phyloP scores from a whole-genome alignment of 1,140 invertebrate genomes.

The Cherax destructor region DNA sequence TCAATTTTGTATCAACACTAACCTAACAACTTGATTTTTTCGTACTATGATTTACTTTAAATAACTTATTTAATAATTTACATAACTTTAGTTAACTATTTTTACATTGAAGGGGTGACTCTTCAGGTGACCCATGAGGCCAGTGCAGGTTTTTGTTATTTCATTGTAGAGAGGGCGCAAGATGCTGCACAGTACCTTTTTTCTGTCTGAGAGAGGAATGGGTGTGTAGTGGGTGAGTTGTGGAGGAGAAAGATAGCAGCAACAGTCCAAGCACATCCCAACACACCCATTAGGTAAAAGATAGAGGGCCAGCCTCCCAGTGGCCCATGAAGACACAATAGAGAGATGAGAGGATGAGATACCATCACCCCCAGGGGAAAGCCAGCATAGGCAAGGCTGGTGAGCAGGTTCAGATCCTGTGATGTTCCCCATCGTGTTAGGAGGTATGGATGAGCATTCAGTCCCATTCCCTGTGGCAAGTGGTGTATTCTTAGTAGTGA shows the following conservation, averaged over 20 bases:
- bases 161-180: too few species aligned
- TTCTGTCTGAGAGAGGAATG: slow-evolving; percentile 16
- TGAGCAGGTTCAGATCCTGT: slow-evolving; percentile 21
- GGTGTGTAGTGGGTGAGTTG: slow-evolving; percentile 21
- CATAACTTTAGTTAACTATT: too few species aligned
- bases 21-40: too few species aligned
- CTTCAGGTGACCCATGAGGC: too few species aligned
- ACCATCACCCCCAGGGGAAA: slow-evolving; percentile 41
- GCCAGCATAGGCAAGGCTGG: slow-evolving; percentile 20
- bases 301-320: slow-evolving; percentile 36
- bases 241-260: slow-evolving; percentile 11
- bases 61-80: too few species aligned
- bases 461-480: slow-evolving; percentile 21
- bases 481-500: too few species aligned
- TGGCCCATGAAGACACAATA: slow-evolving; percentile 26
- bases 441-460: slow-evolving; percentile 32
- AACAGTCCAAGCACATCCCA: background rate
- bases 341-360: slow-evolving; percentile 23
- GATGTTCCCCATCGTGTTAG: slow-evolving; percentile 20
- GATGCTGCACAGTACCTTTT: background rate
- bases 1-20: too few species aligned
- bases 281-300: slow-evolving; percentile 17
- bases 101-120: too few species aligned
- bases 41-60: too few species aligned
- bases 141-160: too few species aligned